Conservation (phyloP, 2,797 vertebrate genomes). For the Eulemur rubriventer region DNA sequence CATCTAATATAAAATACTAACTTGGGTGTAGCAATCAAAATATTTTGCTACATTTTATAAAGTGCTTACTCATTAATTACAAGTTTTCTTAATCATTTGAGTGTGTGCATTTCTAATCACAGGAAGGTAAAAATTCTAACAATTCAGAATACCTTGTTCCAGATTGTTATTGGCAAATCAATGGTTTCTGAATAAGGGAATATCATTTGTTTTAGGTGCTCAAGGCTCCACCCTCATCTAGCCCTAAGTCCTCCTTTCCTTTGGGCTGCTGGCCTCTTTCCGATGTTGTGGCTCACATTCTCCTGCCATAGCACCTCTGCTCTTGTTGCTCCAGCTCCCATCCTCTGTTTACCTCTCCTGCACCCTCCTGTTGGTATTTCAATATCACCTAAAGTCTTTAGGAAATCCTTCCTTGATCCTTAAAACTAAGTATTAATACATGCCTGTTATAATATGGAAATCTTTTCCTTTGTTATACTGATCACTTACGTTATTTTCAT, state of each 20-base stretch:
- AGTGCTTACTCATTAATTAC: not conserved
- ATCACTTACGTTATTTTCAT: not conserved
- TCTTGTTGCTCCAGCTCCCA: not conserved
- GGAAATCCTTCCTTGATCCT: not conserved
- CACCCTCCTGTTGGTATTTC: not conserved
- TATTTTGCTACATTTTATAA: not conserved
- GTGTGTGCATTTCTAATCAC: not conserved
- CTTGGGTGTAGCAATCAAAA: not conserved
- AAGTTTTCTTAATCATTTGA: not conserved
- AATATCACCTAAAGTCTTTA: not conserved
- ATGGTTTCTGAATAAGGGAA: not conserved
- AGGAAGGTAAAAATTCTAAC: not conserved
- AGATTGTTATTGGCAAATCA: not conserved
- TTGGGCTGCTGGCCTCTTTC: not conserved
- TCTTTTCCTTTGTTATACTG: not conserved
- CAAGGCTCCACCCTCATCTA: not conserved
- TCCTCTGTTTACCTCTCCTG: not conserved
- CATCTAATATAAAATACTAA: not conserved
- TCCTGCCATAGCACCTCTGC: fast-evolving
- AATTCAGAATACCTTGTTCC: not conserved
- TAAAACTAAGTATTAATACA: not conserved
- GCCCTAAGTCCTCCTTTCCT: fast-evolving
- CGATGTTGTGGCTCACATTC: not conserved
- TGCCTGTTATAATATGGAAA: not conserved
- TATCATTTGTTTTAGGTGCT: not conserved